phyloP scores from a whole-genome alignment of 2,888 invertebrate genomes.

The Galerucella nymphaeae region DNA sequence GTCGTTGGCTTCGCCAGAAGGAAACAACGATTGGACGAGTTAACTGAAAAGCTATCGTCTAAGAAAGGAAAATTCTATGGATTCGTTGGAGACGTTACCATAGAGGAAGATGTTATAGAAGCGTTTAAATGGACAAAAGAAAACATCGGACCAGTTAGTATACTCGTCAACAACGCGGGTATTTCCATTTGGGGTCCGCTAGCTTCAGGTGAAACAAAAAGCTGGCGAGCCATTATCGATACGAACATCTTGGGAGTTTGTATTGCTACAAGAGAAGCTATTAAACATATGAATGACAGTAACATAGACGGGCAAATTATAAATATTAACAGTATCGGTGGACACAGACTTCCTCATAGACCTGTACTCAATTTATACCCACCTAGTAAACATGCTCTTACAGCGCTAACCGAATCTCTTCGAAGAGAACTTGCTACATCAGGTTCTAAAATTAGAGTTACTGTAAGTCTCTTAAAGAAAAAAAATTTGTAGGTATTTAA shows the following conservation, averaged over 20 bases:
- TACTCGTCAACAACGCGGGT: constrained; percentile 63
- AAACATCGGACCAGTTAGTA: constrained; percentile 58
- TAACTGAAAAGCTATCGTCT: constrained; percentile 38
- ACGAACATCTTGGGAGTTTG: constrained; percentile 41
- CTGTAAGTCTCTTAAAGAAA: constrained; percentile 38
- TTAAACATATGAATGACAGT: constrained; percentile 32
- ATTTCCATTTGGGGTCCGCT: constrained; percentile 44
- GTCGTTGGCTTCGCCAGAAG: constrained; percentile 51
- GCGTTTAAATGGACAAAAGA: constrained; percentile 58
- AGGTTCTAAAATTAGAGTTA: constrained; percentile 48
- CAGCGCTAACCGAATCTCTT: constrained; percentile 46
- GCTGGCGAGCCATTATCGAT: constrained; percentile 44
- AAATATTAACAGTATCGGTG: constrained; percentile 33
- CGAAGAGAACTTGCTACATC: constrained; percentile 41
- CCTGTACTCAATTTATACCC: constrained; percentile 37
- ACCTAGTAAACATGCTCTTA: constrained; percentile 48
- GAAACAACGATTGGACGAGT: constrained; percentile 45
- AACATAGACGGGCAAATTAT: constrained; percentile 33
- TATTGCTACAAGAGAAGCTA: constrained; percentile 52
- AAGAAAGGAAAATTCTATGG: constrained; percentile 57
- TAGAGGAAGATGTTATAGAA: constrained; percentile 57
- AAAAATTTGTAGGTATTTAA: too few relatives aligned
- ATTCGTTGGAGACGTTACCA: constrained; percentile 58
- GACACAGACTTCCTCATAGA: constrained; percentile 7
- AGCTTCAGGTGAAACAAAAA: constrained; percentile 46